These are phyloP conservation scores for Polymixis lichenea DNA, from an alignment of 2,888 invertebrate species.

Conservation along the genomic window DNA sequence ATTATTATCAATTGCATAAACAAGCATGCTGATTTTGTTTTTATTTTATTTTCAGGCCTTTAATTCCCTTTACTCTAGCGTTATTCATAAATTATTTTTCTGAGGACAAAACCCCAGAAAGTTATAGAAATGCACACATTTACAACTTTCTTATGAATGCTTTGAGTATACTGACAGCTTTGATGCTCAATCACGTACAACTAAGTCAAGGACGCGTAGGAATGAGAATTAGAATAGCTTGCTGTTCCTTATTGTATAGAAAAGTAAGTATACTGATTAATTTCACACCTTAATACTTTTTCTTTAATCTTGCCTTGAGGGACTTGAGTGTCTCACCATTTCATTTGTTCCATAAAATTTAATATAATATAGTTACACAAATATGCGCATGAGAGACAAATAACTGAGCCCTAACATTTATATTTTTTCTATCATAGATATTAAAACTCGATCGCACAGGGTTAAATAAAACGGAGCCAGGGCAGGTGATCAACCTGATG, in stretches of 20 bases:
- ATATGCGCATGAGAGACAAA: background rate
- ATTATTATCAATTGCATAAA: constrained; percentile 8
- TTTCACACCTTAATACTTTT: background rate
- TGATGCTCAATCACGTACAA: constrained; percentile 92
- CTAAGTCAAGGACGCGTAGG: constrained; percentile 92
- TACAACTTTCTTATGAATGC: constrained; percentile 92
- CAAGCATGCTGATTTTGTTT: constrained; percentile 29
- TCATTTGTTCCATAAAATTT: background rate
- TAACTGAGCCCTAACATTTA: background rate
- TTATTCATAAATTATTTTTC: constrained; percentile 92
- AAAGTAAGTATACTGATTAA: constrained; percentile 90
- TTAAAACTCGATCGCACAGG: constrained; percentile 90
- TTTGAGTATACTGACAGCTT: constrained; percentile 89
- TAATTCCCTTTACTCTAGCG: constrained; percentile 91
- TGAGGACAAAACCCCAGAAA: constrained; percentile 85
- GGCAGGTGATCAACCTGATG: constrained; percentile 95
- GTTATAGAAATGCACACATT: constrained; percentile 91
- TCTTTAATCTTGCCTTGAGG: background rate
- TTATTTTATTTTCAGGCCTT: constrained; percentile 87
- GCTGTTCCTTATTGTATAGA: constrained; percentile 95
- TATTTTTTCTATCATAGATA: constrained; percentile 76
- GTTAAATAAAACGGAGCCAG: constrained; percentile 92
- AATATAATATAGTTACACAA: too few relatives aligned
- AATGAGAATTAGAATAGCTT: constrained; percentile 94
- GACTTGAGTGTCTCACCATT: background rate